A percentile compares a stretch with the other conserved stretches of the same genome.
Evolutionary conservation across 2,888 invertebrate genomes (phyloP).

Genomic region (Cephus rjabovi): DNA sequence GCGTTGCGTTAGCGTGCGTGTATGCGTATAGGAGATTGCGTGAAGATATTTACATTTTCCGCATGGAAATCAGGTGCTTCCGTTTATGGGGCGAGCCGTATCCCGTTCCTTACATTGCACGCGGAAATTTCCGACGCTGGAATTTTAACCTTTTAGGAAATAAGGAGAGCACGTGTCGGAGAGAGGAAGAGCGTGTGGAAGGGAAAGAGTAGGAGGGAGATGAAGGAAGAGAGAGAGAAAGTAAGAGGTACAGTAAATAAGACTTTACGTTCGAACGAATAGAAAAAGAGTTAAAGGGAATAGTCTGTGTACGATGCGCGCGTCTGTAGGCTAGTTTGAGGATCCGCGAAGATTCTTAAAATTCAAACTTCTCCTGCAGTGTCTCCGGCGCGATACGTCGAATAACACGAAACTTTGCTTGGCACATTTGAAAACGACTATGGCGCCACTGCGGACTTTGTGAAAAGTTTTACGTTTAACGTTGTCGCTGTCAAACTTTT

Average conservation of each 20-base stretch:
- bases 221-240: neutral
- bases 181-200: neutral
- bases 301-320: neutral
- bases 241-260: neutral
- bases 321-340: neutral
- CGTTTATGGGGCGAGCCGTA: neutral
- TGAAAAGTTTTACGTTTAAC: neutral
- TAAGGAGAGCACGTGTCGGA: neutral
- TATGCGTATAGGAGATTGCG: conserved; percentile 10
- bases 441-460: neutral
- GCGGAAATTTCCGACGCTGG: neutral
- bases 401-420: neutral
- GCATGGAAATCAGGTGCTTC: conserved; percentile 20
- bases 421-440: neutral
- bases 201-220: neutral
- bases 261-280: too few relatives aligned
- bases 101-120: conserved; percentile 1
- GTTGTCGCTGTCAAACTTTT: neutral
- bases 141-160: conserved; percentile 1
- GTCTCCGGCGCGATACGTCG: neutral
- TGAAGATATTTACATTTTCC: conserved; percentile 19
- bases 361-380: neutral
- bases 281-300: neutral
- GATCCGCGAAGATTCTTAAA: neutral
- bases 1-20: neutral